Percentiles rank a stretch among this genome's conserved stretches.
phyloP scores from a whole-genome alignment of 2,797 vertebrate genomes.

The Phyllotis vaccarum region DNA sequence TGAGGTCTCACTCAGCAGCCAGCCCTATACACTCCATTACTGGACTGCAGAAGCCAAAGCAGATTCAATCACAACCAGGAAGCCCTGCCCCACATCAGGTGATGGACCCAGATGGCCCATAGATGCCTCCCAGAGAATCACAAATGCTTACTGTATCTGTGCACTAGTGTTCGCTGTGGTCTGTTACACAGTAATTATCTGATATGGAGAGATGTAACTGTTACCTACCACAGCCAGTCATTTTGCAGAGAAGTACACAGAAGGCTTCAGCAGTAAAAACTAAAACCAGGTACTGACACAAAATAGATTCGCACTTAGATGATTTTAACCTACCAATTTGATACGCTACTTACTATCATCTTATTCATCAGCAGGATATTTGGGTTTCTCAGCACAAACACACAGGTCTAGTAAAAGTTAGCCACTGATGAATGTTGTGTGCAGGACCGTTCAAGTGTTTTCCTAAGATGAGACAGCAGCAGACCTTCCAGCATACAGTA shows the following conservation, averaged over 20 bases:
- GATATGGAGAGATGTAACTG: background rate
- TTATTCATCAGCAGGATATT: slow-evolving; percentile 38
- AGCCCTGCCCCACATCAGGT: background rate
- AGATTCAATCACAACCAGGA: background rate
- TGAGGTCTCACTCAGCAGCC: background rate
- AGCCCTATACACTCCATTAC: background rate
- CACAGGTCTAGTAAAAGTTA: background rate
- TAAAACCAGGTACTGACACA: background rate
- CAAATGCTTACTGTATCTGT: background rate
- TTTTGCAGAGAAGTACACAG: slow-evolving; percentile 31
- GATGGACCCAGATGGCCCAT: background rate
- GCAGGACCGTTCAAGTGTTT: background rate
- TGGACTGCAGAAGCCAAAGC: background rate
- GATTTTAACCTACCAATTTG: slow-evolving; percentile 40
- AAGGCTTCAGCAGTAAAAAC: background rate
- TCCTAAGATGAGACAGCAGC: background rate
- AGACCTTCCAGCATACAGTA: background rate
- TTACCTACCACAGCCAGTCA: background rate
- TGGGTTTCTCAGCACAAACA: background rate
- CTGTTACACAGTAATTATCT: background rate
- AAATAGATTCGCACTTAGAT: background rate
- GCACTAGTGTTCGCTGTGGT: background rate
- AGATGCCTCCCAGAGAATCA: background rate
- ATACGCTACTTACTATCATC: background rate
- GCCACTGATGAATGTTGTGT: background rate